These are phyloP conservation scores for Azorinus chamasolen DNA, from an alignment of 2,888 invertebrate genomes.

Conservation along the genomic window DNA sequence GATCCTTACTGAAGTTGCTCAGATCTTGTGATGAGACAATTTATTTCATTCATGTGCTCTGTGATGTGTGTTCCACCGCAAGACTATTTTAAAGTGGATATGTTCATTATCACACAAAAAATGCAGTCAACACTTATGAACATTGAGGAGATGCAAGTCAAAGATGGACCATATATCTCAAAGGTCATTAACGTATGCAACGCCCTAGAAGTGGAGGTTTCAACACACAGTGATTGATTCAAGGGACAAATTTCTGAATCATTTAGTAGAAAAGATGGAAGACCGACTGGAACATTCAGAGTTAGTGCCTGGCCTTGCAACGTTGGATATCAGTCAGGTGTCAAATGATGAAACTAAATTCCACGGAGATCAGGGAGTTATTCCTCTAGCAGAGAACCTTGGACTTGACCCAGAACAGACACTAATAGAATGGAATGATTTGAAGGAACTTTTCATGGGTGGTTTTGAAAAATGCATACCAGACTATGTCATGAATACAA, in stretches of 20 bases:
- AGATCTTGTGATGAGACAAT: constrained; percentile 27
- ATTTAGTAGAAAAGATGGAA: too few species aligned
- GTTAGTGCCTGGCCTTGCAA: too few species aligned
- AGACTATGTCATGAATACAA: constrained; percentile 4
- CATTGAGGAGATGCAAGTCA: constrained; percentile 16
- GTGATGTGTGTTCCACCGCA: constrained; percentile 23
- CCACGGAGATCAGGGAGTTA: constrained; percentile 29
- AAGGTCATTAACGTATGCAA: too few species aligned
- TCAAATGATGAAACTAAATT: too few species aligned
- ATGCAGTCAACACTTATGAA: background rate
- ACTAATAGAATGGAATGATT: constrained; percentile 20
- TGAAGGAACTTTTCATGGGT: constrained; percentile 16
- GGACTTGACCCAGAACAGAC: constrained; percentile 9
- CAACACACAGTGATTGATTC: too few species aligned
- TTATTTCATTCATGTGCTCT: constrained; percentile 28
- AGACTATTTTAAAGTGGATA: constrained; percentile 26
- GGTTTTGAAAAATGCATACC: background rate
- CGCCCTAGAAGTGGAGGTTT: too few species aligned
- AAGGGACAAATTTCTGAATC: too few species aligned
- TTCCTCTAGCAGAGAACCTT: constrained; percentile 14
- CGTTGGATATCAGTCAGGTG: too few species aligned
- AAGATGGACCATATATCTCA: constrained; percentile 9
- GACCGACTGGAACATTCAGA: too few species aligned
- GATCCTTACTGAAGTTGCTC: constrained; percentile 37
- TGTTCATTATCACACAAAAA: constrained; percentile 29